Base-by-base conservation (phyloP, 2,888 invertebrate species). In the Lepidochitona cinerea region DNA sequence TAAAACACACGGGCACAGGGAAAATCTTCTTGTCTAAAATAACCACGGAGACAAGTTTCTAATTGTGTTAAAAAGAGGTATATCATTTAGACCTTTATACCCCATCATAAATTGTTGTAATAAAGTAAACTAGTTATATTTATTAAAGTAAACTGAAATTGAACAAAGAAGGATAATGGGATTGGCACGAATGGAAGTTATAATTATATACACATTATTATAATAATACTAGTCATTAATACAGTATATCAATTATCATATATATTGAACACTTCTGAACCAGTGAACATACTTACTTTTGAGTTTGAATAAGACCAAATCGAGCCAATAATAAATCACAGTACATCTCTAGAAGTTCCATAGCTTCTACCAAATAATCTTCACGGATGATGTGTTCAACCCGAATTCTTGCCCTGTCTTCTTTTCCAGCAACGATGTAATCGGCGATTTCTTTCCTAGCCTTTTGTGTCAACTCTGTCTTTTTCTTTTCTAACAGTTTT, bases 261-360 rank as follows among this genome's bases (percentile, higher is more conserved):
- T 18, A 49, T 41, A 12, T 41, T 12, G 18, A 41, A 41, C 41
- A 12, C 41, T 18, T 41, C 18, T 41, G 9, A 41, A 41, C 41
- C 41, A 41, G 18, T 41, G 41, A 18, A 41, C 41, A 41, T 49
- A 78, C 88, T 84, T 86, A 90, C 90, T 88, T 89, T 72, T 87
- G 86, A 54, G 87, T 86, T 68, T 89, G 97, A 71, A 99, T 94
- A 12, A 99, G 92, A 0, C 99, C 99, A 92, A 98, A 99, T 85
- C 99, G 93, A 0, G 99, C 99, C 71, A 99, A 91, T 64, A 99
- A 91, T 70, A 99, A 92, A 92, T 99, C 99, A 92, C 99, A 99
- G 89, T 97, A 99, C 98, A 99, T 99, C 92, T 99, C 99, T 0
- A 99, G 94, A 75, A 99, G 93, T 92, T 99, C 99, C 96, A 99